Evolutionary conservation across 2,113 vertebrate species (phyloP).

Genomic region (Heterochromis multidens): DNA sequence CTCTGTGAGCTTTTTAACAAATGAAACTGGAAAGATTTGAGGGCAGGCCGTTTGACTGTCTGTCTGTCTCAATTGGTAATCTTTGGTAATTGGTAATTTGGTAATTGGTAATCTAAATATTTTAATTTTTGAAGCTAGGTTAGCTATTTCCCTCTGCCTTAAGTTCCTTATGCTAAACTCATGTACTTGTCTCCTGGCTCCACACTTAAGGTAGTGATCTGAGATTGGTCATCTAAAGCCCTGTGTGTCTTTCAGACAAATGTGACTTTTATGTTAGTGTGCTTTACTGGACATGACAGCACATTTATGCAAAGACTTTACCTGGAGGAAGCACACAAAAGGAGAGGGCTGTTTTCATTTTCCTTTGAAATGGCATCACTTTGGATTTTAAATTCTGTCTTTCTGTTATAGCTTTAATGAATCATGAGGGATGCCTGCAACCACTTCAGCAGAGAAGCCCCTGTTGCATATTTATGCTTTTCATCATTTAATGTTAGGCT

Average conservation of each 20-base stretch:
- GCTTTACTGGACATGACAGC: not conserved
- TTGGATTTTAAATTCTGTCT: not conserved
- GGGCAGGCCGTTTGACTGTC: not conserved
- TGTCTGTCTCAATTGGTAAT: not conserved
- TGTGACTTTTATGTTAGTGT: not conserved
- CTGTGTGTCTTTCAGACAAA: not conserved
- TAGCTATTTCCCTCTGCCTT: not conserved
- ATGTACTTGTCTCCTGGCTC: not conserved
- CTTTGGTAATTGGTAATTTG: no score
- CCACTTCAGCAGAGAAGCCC: not conserved
- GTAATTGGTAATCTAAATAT: no score
- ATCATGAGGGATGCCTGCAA: not conserved
- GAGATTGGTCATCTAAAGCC: not conserved
- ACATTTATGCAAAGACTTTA: not conserved
- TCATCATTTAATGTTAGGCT: not conserved
- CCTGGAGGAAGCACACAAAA: not conserved
- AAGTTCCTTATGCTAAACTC: not conserved
- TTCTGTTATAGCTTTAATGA: not conserved
- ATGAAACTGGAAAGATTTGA: not conserved
- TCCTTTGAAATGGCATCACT: not conserved
- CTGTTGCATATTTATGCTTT: not conserved
- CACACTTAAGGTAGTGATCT: not conserved
- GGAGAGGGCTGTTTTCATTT: not conserved
- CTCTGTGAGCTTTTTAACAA: not conserved
- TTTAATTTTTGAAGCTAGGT: not conserved